These are phyloP conservation scores for Lordiphosa collinella DNA, from an alignment of 1,140 invertebrate species.

Conservation along the genomic window DNA sequence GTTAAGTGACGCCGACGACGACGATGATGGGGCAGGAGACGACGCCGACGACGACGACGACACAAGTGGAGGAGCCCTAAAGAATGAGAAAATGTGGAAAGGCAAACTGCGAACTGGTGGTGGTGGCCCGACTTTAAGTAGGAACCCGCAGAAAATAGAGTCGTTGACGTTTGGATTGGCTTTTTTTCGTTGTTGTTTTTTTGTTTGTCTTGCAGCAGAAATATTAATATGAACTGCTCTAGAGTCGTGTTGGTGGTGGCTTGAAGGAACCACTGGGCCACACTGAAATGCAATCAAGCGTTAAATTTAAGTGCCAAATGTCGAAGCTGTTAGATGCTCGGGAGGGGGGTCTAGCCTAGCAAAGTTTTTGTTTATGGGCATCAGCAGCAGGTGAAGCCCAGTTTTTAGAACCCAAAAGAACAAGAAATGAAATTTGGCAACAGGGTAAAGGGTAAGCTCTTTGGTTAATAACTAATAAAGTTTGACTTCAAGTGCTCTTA, in stretches of 20 bases:
- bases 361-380: conserved; percentile 12
- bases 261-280: conserved; percentile 8
- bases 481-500: too few species aligned
- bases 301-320: conserved; percentile 75
- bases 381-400: conserved; percentile 29
- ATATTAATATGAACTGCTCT: conserved; percentile 31
- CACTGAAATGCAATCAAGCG: conserved; percentile 66
- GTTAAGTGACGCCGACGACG: conserved; percentile 41
- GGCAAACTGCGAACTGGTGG: conserved; percentile 32
- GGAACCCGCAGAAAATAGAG: conserved; percentile 64
- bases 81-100: conserved; percentile 34
- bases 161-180: conserved; percentile 69
- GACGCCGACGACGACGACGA: not conserved
- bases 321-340: conserved; percentile 69
- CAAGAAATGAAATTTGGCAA: conserved; percentile 31
- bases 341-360: conserved; percentile 42
- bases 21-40: too few species aligned
- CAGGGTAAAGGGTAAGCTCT: not conserved
- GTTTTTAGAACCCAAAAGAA: conserved; percentile 33
- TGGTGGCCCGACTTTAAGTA: conserved; percentile 35
- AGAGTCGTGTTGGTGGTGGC: not conserved
- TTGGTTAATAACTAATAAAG: too few species aligned
- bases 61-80: conserved; percentile 18
- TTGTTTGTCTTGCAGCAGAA: conserved; percentile 12
- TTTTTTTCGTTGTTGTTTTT: not conserved